phyloP scores from a whole-genome alignment of 2,797 vertebrate species.

The Scarus forsteni region DNA sequence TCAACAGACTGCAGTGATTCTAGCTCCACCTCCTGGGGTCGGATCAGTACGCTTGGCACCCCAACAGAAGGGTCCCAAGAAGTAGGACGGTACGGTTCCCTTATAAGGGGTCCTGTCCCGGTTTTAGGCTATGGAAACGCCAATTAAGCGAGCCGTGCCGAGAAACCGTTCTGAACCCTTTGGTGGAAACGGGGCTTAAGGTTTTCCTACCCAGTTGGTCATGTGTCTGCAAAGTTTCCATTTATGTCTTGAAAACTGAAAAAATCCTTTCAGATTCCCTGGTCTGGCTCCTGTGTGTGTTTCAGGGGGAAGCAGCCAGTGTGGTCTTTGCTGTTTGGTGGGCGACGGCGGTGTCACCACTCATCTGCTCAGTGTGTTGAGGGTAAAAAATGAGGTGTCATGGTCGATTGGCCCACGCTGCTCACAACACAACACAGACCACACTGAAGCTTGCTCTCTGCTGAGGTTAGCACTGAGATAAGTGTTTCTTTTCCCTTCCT shows the following conservation, averaged over 20 bases:
- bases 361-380: slow-evolving; percentile 51
- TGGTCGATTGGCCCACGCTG: slow-evolving; percentile 61
- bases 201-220: too few relatives aligned
- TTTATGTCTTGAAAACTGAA: background rate
- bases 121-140: too few relatives aligned
- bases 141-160: too few relatives aligned
- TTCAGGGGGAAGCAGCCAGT: background rate
- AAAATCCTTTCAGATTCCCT: background rate
- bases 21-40: too few relatives aligned
- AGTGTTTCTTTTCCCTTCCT: slow-evolving; percentile 34
- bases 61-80: too few relatives aligned
- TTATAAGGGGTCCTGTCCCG: too few relatives aligned
- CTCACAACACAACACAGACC: slow-evolving; percentile 46
- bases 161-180: too few relatives aligned
- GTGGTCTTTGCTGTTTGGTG: slow-evolving; percentile 22
- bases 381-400: slow-evolving; percentile 72
- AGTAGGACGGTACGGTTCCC: too few relatives aligned
- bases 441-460: slow-evolving; percentile 12
- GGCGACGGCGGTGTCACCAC: slow-evolving; percentile 44
- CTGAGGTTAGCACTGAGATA: slow-evolving; percentile 39
- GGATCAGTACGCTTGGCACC: too few relatives aligned
- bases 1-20: too few relatives aligned
- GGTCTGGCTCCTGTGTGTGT: background rate
- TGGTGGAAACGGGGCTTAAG: too few relatives aligned
- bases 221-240: background rate